phyloP scores from a whole-genome alignment of 1,140 invertebrate species.

The Drosophila ananassae region DNA sequence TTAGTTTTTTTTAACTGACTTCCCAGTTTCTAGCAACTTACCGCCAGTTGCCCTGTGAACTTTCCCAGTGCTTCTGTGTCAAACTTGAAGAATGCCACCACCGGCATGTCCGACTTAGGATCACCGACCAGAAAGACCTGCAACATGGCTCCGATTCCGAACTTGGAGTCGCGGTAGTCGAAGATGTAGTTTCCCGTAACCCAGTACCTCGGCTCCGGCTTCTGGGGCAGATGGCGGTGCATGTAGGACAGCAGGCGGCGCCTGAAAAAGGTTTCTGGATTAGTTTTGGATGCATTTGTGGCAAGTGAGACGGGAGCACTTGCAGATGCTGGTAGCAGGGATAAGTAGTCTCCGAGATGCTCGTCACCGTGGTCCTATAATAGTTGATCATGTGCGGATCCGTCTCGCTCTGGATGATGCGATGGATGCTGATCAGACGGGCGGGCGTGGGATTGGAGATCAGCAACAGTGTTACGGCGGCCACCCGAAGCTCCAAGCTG shows the following conservation, averaged over 20 bases:
- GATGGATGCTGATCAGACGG: slow-evolving; percentile 88
- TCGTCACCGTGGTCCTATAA: slow-evolving; percentile 89
- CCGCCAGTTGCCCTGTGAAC: slow-evolving; percentile 85
- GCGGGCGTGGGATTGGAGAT: slow-evolving; percentile 87
- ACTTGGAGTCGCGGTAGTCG: slow-evolving; percentile 86
- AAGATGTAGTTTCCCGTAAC: slow-evolving; percentile 88
- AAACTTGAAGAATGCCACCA: slow-evolving; percentile 86
- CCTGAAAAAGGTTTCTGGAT: slow-evolving; percentile 68
- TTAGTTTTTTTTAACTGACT: not conserved
- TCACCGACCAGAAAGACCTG: slow-evolving; percentile 87
- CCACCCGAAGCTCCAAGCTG: slow-evolving; percentile 88
- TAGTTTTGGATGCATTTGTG: no score
- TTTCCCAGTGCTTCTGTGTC: slow-evolving; percentile 86
- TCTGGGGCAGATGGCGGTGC: slow-evolving; percentile 85
- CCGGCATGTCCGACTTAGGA: slow-evolving; percentile 86
- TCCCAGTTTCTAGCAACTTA: slow-evolving; percentile 66
- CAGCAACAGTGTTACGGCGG: slow-evolving; percentile 87
- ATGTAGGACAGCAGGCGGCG: slow-evolving; percentile 87
- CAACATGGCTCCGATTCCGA: slow-evolving; percentile 86
- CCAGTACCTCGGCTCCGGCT: slow-evolving; percentile 84
- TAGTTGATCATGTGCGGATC: slow-evolving; percentile 88
- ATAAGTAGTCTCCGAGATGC: slow-evolving; percentile 87
- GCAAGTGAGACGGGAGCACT: slow-evolving; percentile 53
- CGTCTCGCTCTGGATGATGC: slow-evolving; percentile 87
- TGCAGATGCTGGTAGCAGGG: slow-evolving; percentile 87